Conservation (phyloP, 2,797 vertebrate genomes). For the Siniperca undulata region DNA sequence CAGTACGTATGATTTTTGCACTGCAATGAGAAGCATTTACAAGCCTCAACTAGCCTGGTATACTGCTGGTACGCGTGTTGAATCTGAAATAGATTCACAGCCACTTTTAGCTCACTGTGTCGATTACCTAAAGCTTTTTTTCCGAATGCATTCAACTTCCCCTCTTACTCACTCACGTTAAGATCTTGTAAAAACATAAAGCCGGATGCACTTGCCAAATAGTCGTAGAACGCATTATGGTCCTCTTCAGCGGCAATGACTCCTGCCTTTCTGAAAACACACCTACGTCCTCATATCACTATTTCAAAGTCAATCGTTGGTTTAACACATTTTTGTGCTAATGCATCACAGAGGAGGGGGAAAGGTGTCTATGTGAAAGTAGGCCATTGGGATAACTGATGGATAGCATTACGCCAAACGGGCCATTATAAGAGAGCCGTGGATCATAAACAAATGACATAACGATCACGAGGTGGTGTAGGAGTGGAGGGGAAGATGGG, state of each 20-base stretch:
- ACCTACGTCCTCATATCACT: constrained; percentile 55
- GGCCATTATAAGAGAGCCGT: constrained; percentile 72
- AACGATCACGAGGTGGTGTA: constrained; percentile 70
- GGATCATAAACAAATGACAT: constrained; percentile 84
- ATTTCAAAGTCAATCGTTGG: constrained; percentile 76
- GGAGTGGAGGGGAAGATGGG: constrained; percentile 65
- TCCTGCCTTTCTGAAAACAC: constrained; percentile 63
- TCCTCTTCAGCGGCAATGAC: constrained; percentile 50
- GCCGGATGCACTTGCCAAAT: constrained; percentile 44
- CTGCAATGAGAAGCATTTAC: constrained; percentile 27
- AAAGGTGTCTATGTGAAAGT: constrained; percentile 62
- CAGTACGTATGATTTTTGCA: constrained; percentile 3
- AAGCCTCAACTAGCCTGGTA: constrained; percentile 18
- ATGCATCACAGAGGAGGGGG: constrained; percentile 63
- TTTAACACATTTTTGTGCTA: constrained; percentile 72
- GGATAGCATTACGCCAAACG: constrained; percentile 72
- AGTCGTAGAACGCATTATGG: constrained; percentile 41
- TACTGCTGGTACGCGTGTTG: background rate
- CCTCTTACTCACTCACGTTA: constrained; percentile 30
- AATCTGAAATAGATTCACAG: constrained; percentile 39
- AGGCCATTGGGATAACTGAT: constrained; percentile 79
- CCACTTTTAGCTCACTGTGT: constrained; percentile 29
- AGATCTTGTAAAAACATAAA: constrained; percentile 50
- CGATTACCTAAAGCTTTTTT: constrained; percentile 47
- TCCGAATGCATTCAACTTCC: constrained; percentile 36